Evolutionary conservation across 2,113 vertebrate genomes (phyloP).

Genomic region (Leiothrix lutea): DNA sequence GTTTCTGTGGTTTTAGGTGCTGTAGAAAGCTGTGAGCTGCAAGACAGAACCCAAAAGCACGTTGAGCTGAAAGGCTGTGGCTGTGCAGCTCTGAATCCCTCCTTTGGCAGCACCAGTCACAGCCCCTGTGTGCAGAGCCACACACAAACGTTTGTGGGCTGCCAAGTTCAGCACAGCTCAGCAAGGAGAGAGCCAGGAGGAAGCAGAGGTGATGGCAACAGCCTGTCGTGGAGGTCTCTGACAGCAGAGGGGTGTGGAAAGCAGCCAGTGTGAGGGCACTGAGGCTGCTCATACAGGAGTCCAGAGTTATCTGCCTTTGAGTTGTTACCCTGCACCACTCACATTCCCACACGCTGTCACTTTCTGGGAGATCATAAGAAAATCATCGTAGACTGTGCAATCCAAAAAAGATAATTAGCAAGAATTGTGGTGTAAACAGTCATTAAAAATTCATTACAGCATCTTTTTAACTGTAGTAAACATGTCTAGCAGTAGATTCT

Average conservation of each 20-base stretch:
- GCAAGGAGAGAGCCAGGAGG: neutral
- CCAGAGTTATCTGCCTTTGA: neutral
- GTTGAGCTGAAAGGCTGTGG: neutral
- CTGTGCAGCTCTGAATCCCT: neutral
- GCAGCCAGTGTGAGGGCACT: neutral
- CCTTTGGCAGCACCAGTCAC: neutral
- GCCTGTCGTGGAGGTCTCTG: neutral
- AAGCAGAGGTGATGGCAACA: neutral
- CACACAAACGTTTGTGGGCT: neutral
- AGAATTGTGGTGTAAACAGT: conserved; percentile 59
- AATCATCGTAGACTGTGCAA: conserved; percentile 24
- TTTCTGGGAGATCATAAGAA: conserved; percentile 46
- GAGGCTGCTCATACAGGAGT: neutral
- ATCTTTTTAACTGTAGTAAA: conserved; percentile 67
- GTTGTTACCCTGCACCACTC: neutral
- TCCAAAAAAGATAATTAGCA: conserved; percentile 57
- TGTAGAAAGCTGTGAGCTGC: neutral
- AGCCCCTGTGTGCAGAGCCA: neutral
- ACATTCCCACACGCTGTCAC: neutral
- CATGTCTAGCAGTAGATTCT: conserved; percentile 50
- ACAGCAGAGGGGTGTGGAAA: neutral
- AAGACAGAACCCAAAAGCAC: neutral
- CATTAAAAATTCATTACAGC: conserved; percentile 67
- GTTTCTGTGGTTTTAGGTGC: neutral
- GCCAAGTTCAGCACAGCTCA: neutral